Evolutionary conservation across 1,140 invertebrate genomes (phyloP), one percentile per base, ranked within the genome.

Genomic region (Theocolax elegans): DNA sequence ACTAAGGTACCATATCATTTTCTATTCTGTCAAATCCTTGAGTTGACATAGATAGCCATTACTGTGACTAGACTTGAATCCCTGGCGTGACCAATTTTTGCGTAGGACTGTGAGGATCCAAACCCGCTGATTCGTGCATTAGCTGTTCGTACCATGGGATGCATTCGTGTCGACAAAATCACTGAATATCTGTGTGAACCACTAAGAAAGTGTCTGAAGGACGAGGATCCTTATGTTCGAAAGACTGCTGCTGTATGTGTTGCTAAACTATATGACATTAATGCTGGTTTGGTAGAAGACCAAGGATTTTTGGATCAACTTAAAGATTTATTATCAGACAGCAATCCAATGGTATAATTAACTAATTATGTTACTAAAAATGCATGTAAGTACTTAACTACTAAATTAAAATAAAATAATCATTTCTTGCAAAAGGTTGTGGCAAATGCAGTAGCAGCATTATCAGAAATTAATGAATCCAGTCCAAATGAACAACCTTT

Each of bases 181-280:
- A 99, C 98, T 2, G 98, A 99, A 87, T 99, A 99, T 87, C 87
- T 99, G 9, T 99, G 98, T 87, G 98, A 99, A 82, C 98, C 98
- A 3, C 87, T 99, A 69, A 87, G 98, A 53, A 99, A 99, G 83
- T 99, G 98, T 86, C 89, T 99, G 75, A 96, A 97, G 83, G 98
- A 99, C 87, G 98, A 99, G 84, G 98, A 99, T 89, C 98, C 98
- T 0, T 99, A 99, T 87, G 98, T 99, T 0, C 89, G 98, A 56
- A 99, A 99, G 88, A 99, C 98, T 2, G 98, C 98, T 17, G 98
- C 98, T 12, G 97, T 99, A 29, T 99, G 97, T 84, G 98, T 99
- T 17, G 98, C 98, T 27, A 99, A 99, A 84, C 87, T 99, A 63
- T 98, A 99, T 86, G 98, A 99, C 83, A 99, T 99, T 79, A 99